A percentile compares a stretch with the other conserved stretches of the same genome.
phyloP scores from a whole-genome alignment of 2,888 invertebrate genomes.

The Craniophora ligustri region DNA sequence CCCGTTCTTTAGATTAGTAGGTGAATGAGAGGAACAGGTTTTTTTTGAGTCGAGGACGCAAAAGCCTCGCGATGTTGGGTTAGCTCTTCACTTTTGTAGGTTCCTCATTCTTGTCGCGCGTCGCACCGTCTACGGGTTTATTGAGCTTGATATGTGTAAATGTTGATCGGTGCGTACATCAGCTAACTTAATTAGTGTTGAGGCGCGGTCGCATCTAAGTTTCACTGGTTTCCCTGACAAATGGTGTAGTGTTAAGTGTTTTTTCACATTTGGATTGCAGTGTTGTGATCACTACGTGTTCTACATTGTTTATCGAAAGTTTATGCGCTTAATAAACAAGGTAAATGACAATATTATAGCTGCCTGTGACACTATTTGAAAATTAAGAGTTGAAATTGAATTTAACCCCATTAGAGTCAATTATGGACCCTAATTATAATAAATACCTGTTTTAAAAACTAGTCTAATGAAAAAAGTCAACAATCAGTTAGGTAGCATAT shows the following conservation, averaged over 20 bases:
- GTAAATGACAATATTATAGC: constrained; percentile 29
- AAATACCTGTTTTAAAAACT: constrained; percentile 27
- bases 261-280: constrained; percentile 72
- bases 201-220: constrained; percentile 48
- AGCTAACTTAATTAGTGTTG: constrained; percentile 74
- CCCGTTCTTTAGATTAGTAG: constrained; percentile 77
- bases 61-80: constrained; percentile 68
- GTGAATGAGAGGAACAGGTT: constrained; percentile 79
- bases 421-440: constrained; percentile 44
- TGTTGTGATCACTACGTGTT: constrained; percentile 60
- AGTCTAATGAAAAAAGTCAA: constrained; percentile 15
- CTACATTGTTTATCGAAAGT: constrained; percentile 48
- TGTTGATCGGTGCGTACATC: constrained; percentile 56
- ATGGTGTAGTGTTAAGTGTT: constrained; percentile 58
- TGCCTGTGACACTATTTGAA: constrained; percentile 17
- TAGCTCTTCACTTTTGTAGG: constrained; percentile 70
- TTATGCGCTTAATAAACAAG: constrained; percentile 29
- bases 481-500: too few relatives aligned
- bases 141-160: constrained; percentile 52
- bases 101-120: constrained; percentile 68
- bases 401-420: constrained; percentile 44
- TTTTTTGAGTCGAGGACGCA: constrained; percentile 68
- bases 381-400: constrained; percentile 37
- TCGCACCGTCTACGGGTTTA: constrained; percentile 57
- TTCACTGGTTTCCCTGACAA: constrained; percentile 46